Evolutionary conservation across 1,140 invertebrate species (phyloP).

Genomic region (Nasonia giraulti): DNA sequence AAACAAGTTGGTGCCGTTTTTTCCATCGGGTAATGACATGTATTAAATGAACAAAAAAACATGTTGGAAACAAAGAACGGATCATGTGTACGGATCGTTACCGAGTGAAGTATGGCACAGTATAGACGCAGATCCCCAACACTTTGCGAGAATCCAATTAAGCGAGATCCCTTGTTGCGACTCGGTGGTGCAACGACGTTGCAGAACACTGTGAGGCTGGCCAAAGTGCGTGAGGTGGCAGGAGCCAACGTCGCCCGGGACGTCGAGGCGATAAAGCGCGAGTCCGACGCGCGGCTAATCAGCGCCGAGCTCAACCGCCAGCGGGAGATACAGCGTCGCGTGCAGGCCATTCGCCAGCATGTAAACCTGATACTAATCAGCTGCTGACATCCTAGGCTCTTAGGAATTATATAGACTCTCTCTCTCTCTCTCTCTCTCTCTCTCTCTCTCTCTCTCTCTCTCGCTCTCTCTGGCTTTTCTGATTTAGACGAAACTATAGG

Average conservation of each 20-base stretch:
- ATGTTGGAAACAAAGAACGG: too few relatives aligned
- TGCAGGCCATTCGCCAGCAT: slow-evolving; percentile 87
- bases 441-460: too few relatives aligned
- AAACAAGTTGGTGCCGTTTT: background rate
- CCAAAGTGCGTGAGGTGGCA: slow-evolving; percentile 80
- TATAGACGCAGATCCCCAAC: background rate
- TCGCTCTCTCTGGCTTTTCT: too few relatives aligned
- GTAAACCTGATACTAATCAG: slow-evolving; percentile 53
- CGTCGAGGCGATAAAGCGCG: slow-evolving; percentile 79
- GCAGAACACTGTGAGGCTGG: slow-evolving; percentile 81
- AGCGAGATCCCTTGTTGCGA: slow-evolving; percentile 8
- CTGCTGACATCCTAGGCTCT: background rate
- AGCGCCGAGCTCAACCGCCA: slow-evolving; percentile 85
- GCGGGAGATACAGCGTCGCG: slow-evolving; percentile 86
- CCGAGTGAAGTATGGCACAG: too few relatives aligned
- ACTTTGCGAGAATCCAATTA: background rate
- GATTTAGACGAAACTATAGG: too few relatives aligned
- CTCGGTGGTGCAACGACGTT: slow-evolving; percentile 12
- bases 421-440: too few relatives aligned
- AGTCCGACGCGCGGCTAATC: slow-evolving; percentile 73
- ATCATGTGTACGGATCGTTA: too few relatives aligned
- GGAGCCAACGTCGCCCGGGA: slow-evolving; percentile 80
- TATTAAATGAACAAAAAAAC: too few relatives aligned
- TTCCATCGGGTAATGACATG: too few relatives aligned
- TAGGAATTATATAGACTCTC: background rate